Base-by-base conservation (phyloP, 2,888 invertebrate species). In the Plutella xylostella region DNA sequence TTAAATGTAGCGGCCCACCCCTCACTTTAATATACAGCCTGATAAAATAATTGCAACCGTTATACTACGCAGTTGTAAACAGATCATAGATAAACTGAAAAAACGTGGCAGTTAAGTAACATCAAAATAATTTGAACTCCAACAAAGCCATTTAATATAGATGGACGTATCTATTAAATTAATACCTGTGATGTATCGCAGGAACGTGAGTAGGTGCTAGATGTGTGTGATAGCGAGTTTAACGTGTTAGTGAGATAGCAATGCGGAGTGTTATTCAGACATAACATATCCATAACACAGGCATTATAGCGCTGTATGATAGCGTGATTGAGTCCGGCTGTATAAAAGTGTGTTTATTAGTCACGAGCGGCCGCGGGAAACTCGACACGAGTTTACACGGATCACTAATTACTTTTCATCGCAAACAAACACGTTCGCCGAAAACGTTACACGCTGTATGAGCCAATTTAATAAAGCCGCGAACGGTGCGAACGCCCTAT, bases 381-480 rank as follows among this genome's bases (percentile, higher is more conserved):
- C 57, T 37, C 37, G 58, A 60, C 63, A 58, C 57, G 57, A 65
- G 65, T 60, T 61, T 65, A 66, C 59, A 58, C 52, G 55, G 58
- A 60, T 56, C 52, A 51, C 52, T 55, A 55, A 54, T 54, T 55
- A 37, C 37, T 57, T 53, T 57, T 54, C 55, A 53, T 54, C 52
- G 22, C 39, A 39, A 38, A 45, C 45, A 39, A 30, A 22, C 42
- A n/a, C 25, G 43, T 25, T n/a, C 37, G 37, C 22, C 20, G 40
- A 33, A 43, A 43, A 43, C 15, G 28, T 35, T 35, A 65, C 68
- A 69, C 59, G 58, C 63, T 63, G 66, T 65, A 65, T 52, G 56
- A 65, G 58, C 54, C 65, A 70, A 72, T 76, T 77, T 75, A 80
- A 77, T 82, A 78, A 71, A 70, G 68, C 65, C 60, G 56, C 58